Evolutionary conservation across 2,113 vertebrate genomes (phyloP).

Genomic region (Gallinago undulata): DNA sequence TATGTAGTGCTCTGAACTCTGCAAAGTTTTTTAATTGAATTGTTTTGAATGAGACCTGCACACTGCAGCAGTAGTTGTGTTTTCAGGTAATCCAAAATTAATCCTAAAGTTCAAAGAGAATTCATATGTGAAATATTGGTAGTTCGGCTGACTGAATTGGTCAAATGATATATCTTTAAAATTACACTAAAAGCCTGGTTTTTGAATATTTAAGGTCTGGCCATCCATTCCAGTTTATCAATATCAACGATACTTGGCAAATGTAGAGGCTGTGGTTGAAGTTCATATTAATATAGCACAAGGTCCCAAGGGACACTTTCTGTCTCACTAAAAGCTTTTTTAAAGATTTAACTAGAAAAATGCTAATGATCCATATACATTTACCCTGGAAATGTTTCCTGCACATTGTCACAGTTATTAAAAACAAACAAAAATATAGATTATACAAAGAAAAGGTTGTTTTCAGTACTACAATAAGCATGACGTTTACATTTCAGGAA

Average conservation of each 20-base stretch:
- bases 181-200: background rate
- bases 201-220: background rate
- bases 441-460: background rate
- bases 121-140: background rate
- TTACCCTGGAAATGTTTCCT: background rate
- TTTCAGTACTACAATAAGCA: background rate
- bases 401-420: background rate
- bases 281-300: background rate
- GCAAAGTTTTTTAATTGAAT: background rate
- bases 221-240: background rate
- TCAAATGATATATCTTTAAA: background rate
- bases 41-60: background rate
- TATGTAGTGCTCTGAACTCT: background rate
- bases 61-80: background rate
- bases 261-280: background rate
- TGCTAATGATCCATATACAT: background rate
- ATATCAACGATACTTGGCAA: background rate
- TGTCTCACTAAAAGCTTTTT: slow-evolving; percentile 9
- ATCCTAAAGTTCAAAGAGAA: background rate
- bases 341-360: slow-evolving; percentile 23
- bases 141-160: background rate
- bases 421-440: background rate
- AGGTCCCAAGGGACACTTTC: background rate
- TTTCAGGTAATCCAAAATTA: slow-evolving; percentile 1
- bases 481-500: background rate